Base-by-base conservation (phyloP, 2,888 invertebrate genomes). In the Lasioglossum lativentre region DNA sequence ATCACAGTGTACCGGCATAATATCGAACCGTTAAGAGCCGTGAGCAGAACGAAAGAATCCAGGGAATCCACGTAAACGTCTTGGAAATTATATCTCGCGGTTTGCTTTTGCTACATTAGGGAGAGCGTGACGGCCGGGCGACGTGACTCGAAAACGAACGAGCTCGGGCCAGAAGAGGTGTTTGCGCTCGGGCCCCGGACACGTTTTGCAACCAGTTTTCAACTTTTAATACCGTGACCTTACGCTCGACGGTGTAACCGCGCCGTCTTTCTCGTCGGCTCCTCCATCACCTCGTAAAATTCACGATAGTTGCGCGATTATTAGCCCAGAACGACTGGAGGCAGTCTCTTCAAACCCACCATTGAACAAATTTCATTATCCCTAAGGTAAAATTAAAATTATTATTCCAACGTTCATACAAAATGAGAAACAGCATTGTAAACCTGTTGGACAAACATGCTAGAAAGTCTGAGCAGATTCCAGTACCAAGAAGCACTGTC, bases 21-120 rank as follows among this genome's bases (percentile, higher is more conserved):
- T 88, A 84, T 86, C 88, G 83, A 70, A 89, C 89, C 89, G 89
- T 89, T 89, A 89, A 90, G 78, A 83, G 72, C 80, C 79, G 45
- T n/a, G 82, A 89, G 82, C 78, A 76, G 40, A 80, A 79, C 78
- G 66, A n/a, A 78, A 71, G 85, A 89, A 89, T 89, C 76, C 80
- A 8, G 63, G 76, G 83, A 82, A 86, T 86, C 77, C 83, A 66
- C 72, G 34, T 80, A 75, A 89, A 89, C 80, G 73, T 59, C 78
- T 52, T 78, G 68, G 56, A 83, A 82, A 88, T 82, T 56, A 74
- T 79, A 76, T 86, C 78, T 70, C 42, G 47, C 40, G 70, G 34
- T 59, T 68, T n/a, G 45, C 68, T 66, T 70, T 75, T 47, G 72
- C 75, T 38, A 63, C 59, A 78, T 86, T 78, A 74, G 52, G 63